A percentile compares a stretch with the other conserved stretches of the same genome.
Conservation (phyloP, 2,797 vertebrate genomes). For the Euphonia xanthogaster region DNA sequence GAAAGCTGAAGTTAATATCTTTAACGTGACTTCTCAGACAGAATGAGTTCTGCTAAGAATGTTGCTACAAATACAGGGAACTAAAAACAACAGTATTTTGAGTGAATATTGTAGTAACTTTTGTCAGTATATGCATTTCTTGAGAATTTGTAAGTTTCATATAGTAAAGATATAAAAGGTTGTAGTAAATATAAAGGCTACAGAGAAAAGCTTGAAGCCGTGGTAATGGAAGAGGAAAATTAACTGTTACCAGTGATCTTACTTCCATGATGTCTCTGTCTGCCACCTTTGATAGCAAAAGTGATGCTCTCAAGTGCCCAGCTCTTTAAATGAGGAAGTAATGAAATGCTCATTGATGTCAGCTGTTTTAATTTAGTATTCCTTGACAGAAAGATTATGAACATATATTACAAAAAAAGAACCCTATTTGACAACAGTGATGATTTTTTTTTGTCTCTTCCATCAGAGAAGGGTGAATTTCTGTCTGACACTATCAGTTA, state of each 20-base stretch:
- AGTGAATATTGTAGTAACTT: not conserved
- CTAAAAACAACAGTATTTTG: not conserved
- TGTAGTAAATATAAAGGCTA: not conserved
- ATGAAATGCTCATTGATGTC: not conserved
- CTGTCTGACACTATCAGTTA: not conserved
- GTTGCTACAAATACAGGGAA: not conserved
- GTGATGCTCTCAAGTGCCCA: not conserved
- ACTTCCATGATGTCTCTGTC: not conserved
- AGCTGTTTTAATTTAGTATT: not conserved
- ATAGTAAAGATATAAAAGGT: not conserved
- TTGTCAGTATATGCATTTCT: not conserved
- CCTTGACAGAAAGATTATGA: not conserved
- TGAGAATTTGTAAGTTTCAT: not conserved
- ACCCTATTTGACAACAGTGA: not conserved
- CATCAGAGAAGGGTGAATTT: not conserved
- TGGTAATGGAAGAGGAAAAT: not conserved
- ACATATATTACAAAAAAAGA: not conserved
- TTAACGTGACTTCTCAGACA: not conserved
- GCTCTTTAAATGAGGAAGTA: not conserved
- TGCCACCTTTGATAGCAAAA: not conserved
- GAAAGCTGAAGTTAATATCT: not conserved
- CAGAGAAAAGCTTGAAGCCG: not conserved
- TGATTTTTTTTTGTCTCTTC: not conserved
- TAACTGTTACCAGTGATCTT: not conserved
- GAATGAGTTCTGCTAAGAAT: not conserved